phyloP scores from a whole-genome alignment of 2,113 vertebrate species.

The Aviceda subcristata region DNA sequence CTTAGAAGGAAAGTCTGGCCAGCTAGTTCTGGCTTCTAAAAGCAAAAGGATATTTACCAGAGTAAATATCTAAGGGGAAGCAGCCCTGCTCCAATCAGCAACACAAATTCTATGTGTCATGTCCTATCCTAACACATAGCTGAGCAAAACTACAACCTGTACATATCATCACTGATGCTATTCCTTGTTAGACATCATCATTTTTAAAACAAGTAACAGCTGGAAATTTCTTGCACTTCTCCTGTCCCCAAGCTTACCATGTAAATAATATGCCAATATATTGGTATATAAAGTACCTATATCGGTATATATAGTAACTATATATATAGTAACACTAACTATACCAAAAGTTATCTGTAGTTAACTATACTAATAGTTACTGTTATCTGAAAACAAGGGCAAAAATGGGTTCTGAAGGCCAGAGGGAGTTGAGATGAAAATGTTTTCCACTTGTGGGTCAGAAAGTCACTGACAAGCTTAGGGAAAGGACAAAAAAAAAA shows the following conservation, averaged over 20 bases:
- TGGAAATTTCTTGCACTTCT: not conserved
- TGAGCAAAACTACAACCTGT: not conserved
- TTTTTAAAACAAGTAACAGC: not conserved
- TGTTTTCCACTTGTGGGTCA: not conserved
- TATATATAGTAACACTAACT: not conserved
- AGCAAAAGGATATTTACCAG: not conserved
- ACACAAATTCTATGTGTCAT: not conserved
- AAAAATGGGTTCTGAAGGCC: not conserved
- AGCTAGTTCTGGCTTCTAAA: not conserved
- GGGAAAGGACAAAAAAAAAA: not conserved
- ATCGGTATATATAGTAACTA: not conserved
- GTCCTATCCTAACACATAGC: not conserved
- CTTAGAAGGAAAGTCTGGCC: not conserved
- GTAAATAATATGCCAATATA: not conserved
- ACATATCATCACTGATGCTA: not conserved
- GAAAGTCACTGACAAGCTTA: not conserved
- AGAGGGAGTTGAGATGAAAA: not conserved
- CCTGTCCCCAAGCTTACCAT: not conserved
- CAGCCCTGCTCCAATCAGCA: not conserved
- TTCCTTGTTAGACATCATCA: not conserved
- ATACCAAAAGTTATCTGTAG: not conserved
- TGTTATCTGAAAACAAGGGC: not conserved
- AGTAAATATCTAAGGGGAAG: not conserved
- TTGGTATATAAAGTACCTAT: not conserved
- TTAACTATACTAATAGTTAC: not conserved